phyloP scores from a whole-genome alignment of 2,888 invertebrate species.

The Ceratothoa steindachneri region DNA sequence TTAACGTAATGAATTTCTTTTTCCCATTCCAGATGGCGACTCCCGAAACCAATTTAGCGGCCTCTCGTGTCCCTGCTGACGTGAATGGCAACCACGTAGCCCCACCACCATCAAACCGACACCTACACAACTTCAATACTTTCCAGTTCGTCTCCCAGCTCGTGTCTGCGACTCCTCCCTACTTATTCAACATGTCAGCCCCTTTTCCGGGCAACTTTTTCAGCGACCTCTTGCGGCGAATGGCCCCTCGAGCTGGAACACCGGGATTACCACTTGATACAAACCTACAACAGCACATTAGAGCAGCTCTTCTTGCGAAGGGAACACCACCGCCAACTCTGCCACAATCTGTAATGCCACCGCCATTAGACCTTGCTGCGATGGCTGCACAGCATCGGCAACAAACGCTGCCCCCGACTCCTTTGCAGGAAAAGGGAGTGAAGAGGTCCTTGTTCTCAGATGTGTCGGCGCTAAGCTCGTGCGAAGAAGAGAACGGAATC shows the following conservation, averaged over 20 bases:
- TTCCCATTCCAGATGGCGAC: conserved; percentile 41
- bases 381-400: conserved; percentile 16
- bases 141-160: conserved; percentile 47
- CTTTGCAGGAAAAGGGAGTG: conserved; percentile 37
- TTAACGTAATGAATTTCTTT: too few species aligned
- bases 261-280: conserved; percentile 41
- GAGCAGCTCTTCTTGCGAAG: conserved; percentile 46
- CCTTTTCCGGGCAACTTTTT: conserved; percentile 46
- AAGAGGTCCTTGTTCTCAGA: conserved; percentile 44
- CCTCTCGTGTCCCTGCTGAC: conserved; percentile 31
- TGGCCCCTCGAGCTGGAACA: conserved; percentile 41
- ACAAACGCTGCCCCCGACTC: conserved; percentile 14
- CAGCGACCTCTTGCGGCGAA: conserved; percentile 42
- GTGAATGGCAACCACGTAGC: conserved; percentile 6
- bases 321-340: conserved; percentile 37
- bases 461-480: conserved; percentile 38
- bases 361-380: conserved; percentile 30
- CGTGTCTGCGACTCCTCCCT: conserved; percentile 44
- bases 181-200: conserved; percentile 45
- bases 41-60: conserved; percentile 42
- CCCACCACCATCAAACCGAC: conserved; percentile 25
- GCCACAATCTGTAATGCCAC: conserved; percentile 38
- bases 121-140: conserved; percentile 43
- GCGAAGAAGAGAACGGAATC: conserved; percentile 29
- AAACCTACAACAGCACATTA: conserved; percentile 41